phyloP scores from a whole-genome alignment of 2,113 vertebrate genomes.

The Pongo abelii region DNA sequence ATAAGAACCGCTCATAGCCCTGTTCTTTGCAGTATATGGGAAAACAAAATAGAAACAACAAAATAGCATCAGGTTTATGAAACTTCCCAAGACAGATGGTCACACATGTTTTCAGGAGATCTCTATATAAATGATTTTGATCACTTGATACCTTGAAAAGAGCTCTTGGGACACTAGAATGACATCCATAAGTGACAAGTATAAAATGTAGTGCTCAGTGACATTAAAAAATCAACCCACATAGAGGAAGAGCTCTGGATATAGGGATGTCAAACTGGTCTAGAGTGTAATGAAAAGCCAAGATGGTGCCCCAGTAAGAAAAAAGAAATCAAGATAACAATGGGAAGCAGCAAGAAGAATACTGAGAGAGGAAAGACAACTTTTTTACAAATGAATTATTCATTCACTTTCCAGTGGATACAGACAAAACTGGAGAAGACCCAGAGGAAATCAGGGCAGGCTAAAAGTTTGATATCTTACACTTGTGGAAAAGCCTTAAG shows the following conservation, averaged over 20 bases:
- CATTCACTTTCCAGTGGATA: neutral
- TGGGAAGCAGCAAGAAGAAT: neutral
- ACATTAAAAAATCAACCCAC: too few species aligned
- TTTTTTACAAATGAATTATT: neutral
- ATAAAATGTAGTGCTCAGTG: neutral
- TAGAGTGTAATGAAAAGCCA: too few species aligned
- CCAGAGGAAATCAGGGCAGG: neutral
- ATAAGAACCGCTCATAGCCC: accelerated
- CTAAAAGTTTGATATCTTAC: neutral
- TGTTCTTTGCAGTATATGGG: neutral
- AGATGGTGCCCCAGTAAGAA: too few species aligned
- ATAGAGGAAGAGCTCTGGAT: too few species aligned
- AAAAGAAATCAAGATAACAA: neutral
- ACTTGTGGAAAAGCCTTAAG: neutral
- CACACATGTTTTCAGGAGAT: neutral
- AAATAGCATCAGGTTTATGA: neutral
- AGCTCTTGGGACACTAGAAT: neutral
- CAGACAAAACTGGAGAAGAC: neutral
- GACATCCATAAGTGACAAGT: neutral
- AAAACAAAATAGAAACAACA: neutral
- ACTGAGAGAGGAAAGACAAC: neutral
- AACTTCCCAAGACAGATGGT: neutral
- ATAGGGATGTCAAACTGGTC: too few species aligned
- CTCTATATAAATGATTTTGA: neutral
- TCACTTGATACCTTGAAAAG: neutral